phyloP scores from a whole-genome alignment of 2,888 invertebrate species.

The Acleris emargana region DNA sequence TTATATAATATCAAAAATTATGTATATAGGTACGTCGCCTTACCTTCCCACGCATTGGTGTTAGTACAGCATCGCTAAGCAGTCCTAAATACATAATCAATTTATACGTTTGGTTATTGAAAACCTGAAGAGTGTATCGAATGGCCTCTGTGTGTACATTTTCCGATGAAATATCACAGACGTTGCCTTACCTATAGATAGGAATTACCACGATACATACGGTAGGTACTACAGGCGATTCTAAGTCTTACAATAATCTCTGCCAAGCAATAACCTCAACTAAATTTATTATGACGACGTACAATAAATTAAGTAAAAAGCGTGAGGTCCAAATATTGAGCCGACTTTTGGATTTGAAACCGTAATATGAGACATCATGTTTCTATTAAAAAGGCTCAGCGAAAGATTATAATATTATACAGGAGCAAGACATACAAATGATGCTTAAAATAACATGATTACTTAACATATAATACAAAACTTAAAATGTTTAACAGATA shows the following conservation, averaged over 20 bases:
- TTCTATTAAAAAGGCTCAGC: background rate
- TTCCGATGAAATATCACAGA: conserved; percentile 32
- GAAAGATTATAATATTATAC: too few species aligned
- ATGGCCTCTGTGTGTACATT: conserved; percentile 6
- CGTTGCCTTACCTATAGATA: conserved; percentile 17
- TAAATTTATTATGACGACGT: background rate
- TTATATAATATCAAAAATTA: background rate
- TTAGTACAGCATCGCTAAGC: too few species aligned
- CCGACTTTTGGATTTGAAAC: background rate
- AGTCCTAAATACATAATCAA: too few species aligned
- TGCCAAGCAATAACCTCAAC: background rate
- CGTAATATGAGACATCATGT: background rate
- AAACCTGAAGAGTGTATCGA: background rate
- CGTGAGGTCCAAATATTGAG: background rate
- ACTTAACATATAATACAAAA: conserved; percentile 4
- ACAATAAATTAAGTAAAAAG: background rate
- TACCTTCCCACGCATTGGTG: too few species aligned
- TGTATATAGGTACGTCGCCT: too few species aligned
- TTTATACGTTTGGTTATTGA: background rate
- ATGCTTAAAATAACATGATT: conserved; percentile 9
- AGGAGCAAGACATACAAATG: too few species aligned
- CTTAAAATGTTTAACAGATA: conserved; percentile 13
- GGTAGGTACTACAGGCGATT: background rate
- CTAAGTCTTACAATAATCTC: conserved; percentile 10
- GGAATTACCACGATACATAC: background rate